Evolutionary conservation across 2,888 invertebrate genomes (phyloP), one percentile per base, ranked within the genome.

Genomic region (Holacanthella duospinosa): DNA sequence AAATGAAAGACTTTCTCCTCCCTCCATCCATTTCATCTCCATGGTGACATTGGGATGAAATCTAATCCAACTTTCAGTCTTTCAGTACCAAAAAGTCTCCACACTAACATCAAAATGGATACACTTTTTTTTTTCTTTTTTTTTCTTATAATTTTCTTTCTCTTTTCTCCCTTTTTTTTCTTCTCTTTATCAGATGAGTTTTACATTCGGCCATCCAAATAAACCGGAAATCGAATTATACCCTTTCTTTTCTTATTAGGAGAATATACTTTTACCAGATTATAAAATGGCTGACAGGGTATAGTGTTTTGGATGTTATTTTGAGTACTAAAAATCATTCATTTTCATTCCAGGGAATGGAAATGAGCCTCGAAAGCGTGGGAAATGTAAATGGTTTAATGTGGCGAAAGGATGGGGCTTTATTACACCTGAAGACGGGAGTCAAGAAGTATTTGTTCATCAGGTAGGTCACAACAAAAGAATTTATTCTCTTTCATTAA

Each of bases 341-440:
- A 59, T 48, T 29, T 66, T 61, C 24, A 43, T 62, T 68, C 29
- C 59, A 67, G 68, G 61, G 29, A 63, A 62, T 53, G 68, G 62
- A 54, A 55, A 55, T 24, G 59, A 56, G 27, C 58, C 61, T 43
- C 64, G 62, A 53, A 71, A 71, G 60, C 70, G 68, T 60, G 72
- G 71, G 56, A 72, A 70, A 57, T 93, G 92, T 81, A 93, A 93
- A 82, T 93, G 93, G 93, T 93, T 93, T 80, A 93, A 93, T 79
- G 92, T 93, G 68, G 89, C 89, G 73, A 93, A 93, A 79, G 93
- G 93, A 66, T 93, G 91, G 89, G 93, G 93, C 68, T 93, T 93
- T 79, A 86, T 93, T 76, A 90, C 90, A 68, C 92, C 92, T 55
- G 86, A 89, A 75, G 92, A 93, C 77, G 89, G 89, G 55, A 86